Evolutionary conservation across 2,888 invertebrate genomes (phyloP).

Genomic region (Macrosiphum euphorbiae): DNA sequence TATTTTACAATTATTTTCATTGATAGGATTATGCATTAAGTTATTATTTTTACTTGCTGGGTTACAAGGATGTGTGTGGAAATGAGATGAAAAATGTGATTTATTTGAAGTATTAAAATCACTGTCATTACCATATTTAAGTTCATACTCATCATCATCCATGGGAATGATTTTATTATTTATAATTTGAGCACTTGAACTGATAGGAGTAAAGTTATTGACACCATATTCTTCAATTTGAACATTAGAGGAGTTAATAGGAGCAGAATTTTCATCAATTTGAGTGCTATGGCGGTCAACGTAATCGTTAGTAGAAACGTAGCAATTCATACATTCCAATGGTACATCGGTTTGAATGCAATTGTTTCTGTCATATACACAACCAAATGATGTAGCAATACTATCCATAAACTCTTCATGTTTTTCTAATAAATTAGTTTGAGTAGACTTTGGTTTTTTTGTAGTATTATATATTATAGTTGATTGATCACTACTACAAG

Average conservation of each 20-base stretch:
- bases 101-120: neutral
- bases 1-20: neutral
- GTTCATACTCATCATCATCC: neutral
- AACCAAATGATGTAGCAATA: neutral
- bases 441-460: slow-evolving; percentile 5
- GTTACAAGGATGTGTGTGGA: neutral
- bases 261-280: neutral
- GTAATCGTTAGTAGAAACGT: neutral
- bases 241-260: neutral
- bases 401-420: neutral
- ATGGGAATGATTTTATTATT: slow-evolving; percentile 19
- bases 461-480: neutral
- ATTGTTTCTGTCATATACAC: neutral
- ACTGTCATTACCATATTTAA: neutral
- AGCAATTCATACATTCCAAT: slow-evolving; percentile 9
- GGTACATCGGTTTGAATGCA: neutral
- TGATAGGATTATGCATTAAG: neutral
- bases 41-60: neutral
- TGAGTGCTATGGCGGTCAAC: neutral
- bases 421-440: neutral
- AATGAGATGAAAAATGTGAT: neutral
- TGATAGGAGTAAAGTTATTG: slow-evolving; percentile 14
- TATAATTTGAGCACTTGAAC: slow-evolving; percentile 37
- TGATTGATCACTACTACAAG: neutral
- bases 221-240: neutral